Evolutionary conservation across 2,113 vertebrate genomes (phyloP).

Genomic region (Sylvia atricapilla): DNA sequence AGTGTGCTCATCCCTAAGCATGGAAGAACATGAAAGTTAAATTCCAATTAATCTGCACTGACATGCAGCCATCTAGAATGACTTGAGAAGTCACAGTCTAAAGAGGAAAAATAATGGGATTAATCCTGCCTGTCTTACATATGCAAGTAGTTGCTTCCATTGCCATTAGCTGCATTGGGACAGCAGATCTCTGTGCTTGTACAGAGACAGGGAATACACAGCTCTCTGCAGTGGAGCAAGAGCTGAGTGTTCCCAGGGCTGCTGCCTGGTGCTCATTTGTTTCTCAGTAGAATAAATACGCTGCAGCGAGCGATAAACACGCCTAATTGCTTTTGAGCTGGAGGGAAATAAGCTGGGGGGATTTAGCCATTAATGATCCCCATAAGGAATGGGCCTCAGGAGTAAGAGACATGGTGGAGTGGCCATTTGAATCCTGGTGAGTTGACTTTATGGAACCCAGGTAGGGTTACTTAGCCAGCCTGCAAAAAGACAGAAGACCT

Average conservation of each 20-base stretch:
- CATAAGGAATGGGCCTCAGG: neutral
- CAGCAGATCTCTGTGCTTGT: neutral
- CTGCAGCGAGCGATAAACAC: neutral
- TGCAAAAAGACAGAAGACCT: neutral
- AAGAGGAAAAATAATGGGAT: constrained; percentile 19
- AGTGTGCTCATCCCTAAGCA: constrained; percentile 27
- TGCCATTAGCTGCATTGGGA: neutral
- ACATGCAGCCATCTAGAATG: neutral
- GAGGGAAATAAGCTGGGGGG: neutral
- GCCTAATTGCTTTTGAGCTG: constrained; percentile 4
- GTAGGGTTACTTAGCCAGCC: neutral
- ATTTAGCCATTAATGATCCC: neutral
- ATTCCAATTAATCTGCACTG: constrained; percentile 39
- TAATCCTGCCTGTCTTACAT: neutral
- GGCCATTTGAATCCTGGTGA: neutral
- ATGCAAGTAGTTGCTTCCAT: neutral
- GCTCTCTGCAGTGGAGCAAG: neutral
- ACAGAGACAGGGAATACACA: neutral
- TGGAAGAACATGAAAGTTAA: constrained; percentile 39
- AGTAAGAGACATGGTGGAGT: neutral
- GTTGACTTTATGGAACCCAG: neutral
- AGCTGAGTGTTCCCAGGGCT: neutral
- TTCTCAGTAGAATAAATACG: neutral
- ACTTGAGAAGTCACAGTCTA: constrained; percentile 1
- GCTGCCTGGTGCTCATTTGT: neutral